Conservation (phyloP, 2,888 invertebrate species). For the Dryocosmus kuriphilus region DNA sequence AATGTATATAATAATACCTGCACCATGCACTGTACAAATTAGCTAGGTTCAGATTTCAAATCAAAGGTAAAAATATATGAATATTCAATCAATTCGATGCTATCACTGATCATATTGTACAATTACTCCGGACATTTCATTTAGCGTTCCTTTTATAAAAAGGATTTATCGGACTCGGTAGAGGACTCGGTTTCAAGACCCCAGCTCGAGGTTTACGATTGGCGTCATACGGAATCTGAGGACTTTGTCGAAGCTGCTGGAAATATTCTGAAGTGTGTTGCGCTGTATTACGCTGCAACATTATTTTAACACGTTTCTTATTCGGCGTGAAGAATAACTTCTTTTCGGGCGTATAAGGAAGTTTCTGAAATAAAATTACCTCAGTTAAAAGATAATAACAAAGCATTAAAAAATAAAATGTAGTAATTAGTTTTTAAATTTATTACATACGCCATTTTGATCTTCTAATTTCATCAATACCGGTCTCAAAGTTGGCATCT, state of each 20-base stretch:
- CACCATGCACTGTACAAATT: slow-evolving; percentile 20
- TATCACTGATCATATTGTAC: slow-evolving; percentile 4
- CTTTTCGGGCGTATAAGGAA: background rate
- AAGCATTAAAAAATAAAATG: slow-evolving; percentile 9
- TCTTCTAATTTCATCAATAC: slow-evolving; percentile 62
- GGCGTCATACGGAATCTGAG: slow-evolving; percentile 87
- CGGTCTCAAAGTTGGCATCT: slow-evolving; percentile 58
- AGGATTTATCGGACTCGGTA: slow-evolving; percentile 87
- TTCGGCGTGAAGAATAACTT: slow-evolving; percentile 20
- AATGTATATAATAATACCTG: slow-evolving; percentile 8
- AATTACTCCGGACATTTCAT: slow-evolving; percentile 38
- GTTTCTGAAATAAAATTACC: slow-evolving; percentile 21
- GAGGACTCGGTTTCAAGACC: slow-evolving; percentile 84
- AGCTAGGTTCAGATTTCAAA: slow-evolving; percentile 8
- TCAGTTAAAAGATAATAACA: slow-evolving; percentile 32
- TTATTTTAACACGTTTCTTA: slow-evolving; percentile 86
- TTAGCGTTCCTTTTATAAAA: slow-evolving; percentile 81
- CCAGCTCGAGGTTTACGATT: slow-evolving; percentile 84
- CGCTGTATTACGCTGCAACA: slow-evolving; percentile 84
- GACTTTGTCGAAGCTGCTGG: slow-evolving; percentile 84
- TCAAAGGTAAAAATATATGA: slow-evolving; percentile 20
- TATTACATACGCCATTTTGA: slow-evolving; percentile 58
- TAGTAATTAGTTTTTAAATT: background rate
- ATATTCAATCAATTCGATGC: background rate
- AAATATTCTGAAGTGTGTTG: slow-evolving; percentile 88